A percentile compares a stretch with the other conserved stretches of the same genome.
Evolutionary conservation across 2,113 vertebrate species (phyloP).

Genomic region (Myiagra hebetior): DNA sequence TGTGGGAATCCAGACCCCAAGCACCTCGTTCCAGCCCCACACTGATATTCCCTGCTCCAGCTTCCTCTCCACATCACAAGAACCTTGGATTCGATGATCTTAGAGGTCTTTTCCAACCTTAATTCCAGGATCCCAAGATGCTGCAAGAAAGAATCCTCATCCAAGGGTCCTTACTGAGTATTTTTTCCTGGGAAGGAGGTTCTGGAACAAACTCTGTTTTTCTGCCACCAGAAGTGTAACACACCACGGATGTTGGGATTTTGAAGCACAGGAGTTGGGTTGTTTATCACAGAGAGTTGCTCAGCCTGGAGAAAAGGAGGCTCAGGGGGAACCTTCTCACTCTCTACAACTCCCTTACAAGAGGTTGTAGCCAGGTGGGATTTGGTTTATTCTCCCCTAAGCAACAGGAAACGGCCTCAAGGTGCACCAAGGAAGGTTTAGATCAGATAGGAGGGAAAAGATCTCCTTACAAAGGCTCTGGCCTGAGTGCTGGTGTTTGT

Average conservation of each 20-base stretch:
- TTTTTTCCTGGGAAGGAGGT: background rate
- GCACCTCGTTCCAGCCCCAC: background rate
- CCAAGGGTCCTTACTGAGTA: rapidly evolving
- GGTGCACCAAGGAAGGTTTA: background rate
- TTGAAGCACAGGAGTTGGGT: background rate
- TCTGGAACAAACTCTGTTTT: rapidly evolving
- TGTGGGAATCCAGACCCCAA: background rate
- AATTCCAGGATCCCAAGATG: background rate
- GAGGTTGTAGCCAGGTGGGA: background rate
- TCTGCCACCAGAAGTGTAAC: background rate
- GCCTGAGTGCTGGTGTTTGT: background rate
- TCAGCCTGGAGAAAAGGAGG: background rate
- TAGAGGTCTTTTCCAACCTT: background rate
- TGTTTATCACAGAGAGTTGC: background rate
- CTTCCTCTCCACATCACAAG: background rate
- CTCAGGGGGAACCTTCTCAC: background rate
- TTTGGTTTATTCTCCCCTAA: background rate
- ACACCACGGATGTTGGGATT: rapidly evolving
- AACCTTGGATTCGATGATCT: rapidly evolving
- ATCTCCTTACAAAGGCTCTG: background rate
- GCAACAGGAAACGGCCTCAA: background rate
- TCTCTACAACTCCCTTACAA: background rate
- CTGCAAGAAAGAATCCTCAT: background rate
- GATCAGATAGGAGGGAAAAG: background rate
- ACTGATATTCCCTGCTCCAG: background rate